Base-by-base conservation (phyloP, 2,797 vertebrate genomes). In the Dendrocincla tyrannina region DNA sequence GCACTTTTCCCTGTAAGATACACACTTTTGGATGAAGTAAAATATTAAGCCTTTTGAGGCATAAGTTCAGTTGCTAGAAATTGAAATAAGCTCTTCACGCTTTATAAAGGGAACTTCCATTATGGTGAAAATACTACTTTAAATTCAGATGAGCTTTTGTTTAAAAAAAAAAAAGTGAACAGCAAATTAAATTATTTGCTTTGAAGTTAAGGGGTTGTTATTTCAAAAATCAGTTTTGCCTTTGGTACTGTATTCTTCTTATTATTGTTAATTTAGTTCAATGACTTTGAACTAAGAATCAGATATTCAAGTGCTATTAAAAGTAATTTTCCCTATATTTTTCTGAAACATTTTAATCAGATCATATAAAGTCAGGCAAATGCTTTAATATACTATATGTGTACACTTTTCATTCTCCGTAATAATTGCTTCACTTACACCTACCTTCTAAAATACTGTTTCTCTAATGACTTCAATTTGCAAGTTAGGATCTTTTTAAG, bases 21-120 rank as follows among this genome's bases (percentile, higher is more conserved):
- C 41, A 62, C 18, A 11, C 25, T 83, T 88, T n/a, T 55, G 50
- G 35, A 72, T 60, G 12, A 94, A 81, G 50, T 77, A 91, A 84
- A 89, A 85, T 88, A 64, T 83, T 80, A 88, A 86, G 28, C 37
- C 30, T 77, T 92, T 91, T 93, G 76, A 95, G 89, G 59, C 23
- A 3, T 27, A 85, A 67, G 14, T 85, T 96, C 70, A 77, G 14
- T 89, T 12, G 9, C 39, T 81, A 89, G 62, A 63, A 89, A 80
- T 73, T 4, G 7, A 94, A 96, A 85, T 74, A 79, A 87, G 37
- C 32, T 67, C 25, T 79, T 89, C 72, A 80, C 0, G 2, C 50
- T 75, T 91, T 73, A 42, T 69, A 74, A 70, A 72, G 68, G 46
- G 46, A 90, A 68, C 22, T 84, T 68, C 37, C 24, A 81, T 92